Evolutionary conservation across 2,797 vertebrate genomes (phyloP), one percentile per base, ranked within the genome.

Genomic region (Toxotes lorentzi): DNA sequence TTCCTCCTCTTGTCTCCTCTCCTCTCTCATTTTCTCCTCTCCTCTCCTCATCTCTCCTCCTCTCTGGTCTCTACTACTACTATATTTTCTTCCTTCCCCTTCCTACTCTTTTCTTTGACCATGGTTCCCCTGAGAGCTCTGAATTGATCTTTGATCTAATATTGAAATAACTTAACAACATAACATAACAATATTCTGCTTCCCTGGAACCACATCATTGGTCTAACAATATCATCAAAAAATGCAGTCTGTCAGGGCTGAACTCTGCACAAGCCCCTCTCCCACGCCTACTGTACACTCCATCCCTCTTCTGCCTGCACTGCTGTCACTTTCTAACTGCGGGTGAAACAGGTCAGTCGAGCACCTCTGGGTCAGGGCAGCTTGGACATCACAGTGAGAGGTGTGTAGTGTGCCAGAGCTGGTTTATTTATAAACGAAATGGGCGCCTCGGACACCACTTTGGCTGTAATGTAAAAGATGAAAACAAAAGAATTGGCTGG

Each of bases 111-210:
- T 32, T 21, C 17, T 70, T 65, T 58, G 23, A 70, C 5, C 6
- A 48, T 47, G 62, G 21, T 8, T 66, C 41, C 47, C 47, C 51
- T 10, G 43, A 47, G 54, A 60, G 62, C 45, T 64, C 43, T 7
- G n/a, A 38, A 80, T 67, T 81, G 23, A 83, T 75, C 73, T 79
- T 58, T 73, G 43, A 78, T 77, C 64, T 50, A 35, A 76, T 62
- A 62, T 72, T 59, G 61, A 47, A 78, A 83, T 58, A 59, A 65
- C 19, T 30, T 50, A 50, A n/a, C n/a, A n/a, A n/a, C n/a, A n/a
- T n/a, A n/a, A n/a, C n/a, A n/a, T n/a, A n/a, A n/a, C 50, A 59
- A 50, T n/a, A 65, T 14, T 69, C 21, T 23, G 38, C 23, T 19
- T 77, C 58, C 68, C 68, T 51, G 48, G 11, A 65, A 48, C 47